phyloP scores from a whole-genome alignment of 2,797 vertebrate genomes.

The Silurus lanzhouensis region DNA sequence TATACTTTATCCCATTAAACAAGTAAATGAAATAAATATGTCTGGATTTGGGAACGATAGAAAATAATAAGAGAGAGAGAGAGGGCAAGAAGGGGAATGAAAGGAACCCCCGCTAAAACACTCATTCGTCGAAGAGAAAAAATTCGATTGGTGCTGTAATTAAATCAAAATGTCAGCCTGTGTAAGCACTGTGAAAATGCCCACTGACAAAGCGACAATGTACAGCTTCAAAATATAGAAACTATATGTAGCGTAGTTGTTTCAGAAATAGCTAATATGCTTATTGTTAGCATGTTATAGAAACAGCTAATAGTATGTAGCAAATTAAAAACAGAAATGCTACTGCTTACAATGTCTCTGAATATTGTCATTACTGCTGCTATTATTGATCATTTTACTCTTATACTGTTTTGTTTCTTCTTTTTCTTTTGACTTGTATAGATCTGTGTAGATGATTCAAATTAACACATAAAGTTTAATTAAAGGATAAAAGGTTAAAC shows the following conservation, averaged over 20 bases:
- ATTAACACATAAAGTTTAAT: background rate
- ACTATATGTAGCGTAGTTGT: conserved; percentile 17
- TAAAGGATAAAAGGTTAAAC: background rate
- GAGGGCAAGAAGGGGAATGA: background rate
- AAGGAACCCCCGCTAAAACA: conserved; percentile 14
- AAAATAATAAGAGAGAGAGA: background rate
- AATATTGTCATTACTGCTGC: background rate
- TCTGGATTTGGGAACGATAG: background rate
- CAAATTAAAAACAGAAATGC: conserved; percentile 28
- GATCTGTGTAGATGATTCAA: background rate
- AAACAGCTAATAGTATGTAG: conserved; percentile 14
- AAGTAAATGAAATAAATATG: background rate
- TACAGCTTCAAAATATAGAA: conserved; percentile 12
- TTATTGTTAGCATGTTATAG: too few relatives aligned
- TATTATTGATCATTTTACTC: background rate
- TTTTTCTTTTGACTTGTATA: background rate
- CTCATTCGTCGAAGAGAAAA: conserved; percentile 26
- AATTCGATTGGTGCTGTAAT: conserved; percentile 15
- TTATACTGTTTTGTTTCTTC: background rate
- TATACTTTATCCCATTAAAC: background rate
- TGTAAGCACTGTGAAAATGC: conserved; percentile 1
- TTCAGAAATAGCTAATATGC: conserved; percentile 29
- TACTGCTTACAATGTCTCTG: conserved; percentile 18
- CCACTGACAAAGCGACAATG: background rate
- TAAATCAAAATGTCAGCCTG: conserved; percentile 21